phyloP scores from a whole-genome alignment of 2,797 vertebrate genomes.

The Peromyscus aztecus region DNA sequence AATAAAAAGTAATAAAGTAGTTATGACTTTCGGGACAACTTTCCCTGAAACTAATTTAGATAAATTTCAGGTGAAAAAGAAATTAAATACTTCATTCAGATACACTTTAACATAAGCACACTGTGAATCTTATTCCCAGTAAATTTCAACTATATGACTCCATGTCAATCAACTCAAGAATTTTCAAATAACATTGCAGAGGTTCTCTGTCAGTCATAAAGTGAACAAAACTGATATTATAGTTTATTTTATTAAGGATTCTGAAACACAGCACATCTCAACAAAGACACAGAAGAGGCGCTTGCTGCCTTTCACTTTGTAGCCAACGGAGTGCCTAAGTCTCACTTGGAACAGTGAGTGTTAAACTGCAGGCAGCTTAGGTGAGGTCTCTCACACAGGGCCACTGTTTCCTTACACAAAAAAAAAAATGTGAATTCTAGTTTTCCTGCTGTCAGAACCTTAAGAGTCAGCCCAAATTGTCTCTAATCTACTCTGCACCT shows the following conservation, averaged over 20 bases:
- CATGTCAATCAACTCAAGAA: slow-evolving; percentile 70
- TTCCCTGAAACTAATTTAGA: slow-evolving; percentile 66
- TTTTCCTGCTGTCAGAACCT: neutral
- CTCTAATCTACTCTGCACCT: neutral
- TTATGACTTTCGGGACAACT: slow-evolving; percentile 61
- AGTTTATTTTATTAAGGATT: slow-evolving; percentile 66
- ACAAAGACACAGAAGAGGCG: slow-evolving; percentile 2
- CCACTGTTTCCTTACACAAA: neutral
- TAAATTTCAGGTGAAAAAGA: slow-evolving; percentile 70
- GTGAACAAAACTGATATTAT: slow-evolving; percentile 34
- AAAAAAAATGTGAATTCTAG: slow-evolving; percentile 27
- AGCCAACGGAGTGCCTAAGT: neutral
- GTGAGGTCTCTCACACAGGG: neutral
- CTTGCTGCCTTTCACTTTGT: slow-evolving; percentile 35
- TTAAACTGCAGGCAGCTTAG: neutral
- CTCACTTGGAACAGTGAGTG: neutral
- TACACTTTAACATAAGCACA: slow-evolving; percentile 61
- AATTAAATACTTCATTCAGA: slow-evolving; percentile 70
- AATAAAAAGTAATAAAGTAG: slow-evolving; percentile 64
- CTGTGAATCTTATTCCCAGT: slow-evolving; percentile 60
- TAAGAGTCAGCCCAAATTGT: neutral
- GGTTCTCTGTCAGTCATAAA: slow-evolving; percentile 47
- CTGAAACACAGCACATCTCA: slow-evolving; percentile 47
- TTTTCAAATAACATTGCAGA: slow-evolving; percentile 67
- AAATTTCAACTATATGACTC: slow-evolving; percentile 66